Percentiles rank a stretch among this genome's conserved stretches.
phyloP scores from a whole-genome alignment of 2,797 vertebrate species.

The Myotis vivesi region DNA sequence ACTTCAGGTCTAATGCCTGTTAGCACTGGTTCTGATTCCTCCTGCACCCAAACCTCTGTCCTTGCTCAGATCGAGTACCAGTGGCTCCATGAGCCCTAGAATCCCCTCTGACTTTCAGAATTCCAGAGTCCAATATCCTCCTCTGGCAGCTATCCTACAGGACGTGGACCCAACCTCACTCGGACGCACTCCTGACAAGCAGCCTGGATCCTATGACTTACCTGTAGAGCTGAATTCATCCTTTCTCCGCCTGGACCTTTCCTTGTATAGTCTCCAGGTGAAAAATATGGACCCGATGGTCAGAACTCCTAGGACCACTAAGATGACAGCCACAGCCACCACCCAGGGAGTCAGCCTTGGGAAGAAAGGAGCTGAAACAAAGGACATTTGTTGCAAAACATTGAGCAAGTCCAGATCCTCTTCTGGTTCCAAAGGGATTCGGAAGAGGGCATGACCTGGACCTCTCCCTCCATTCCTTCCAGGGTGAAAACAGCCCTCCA shows the following conservation, averaged over 20 bases:
- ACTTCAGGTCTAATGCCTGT: neutral
- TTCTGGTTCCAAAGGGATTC: neutral
- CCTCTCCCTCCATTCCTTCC: neutral
- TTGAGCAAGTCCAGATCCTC: neutral
- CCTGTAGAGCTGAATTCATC: slow-evolving; percentile 50
- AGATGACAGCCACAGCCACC: slow-evolving; percentile 5
- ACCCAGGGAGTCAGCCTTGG: slow-evolving; percentile 59
- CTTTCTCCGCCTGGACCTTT: slow-evolving; percentile 43
- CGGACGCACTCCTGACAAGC: neutral
- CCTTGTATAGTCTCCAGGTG: slow-evolving; percentile 70
- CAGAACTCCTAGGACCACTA: slow-evolving; percentile 61
- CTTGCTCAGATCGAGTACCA: neutral
- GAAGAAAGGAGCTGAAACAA: slow-evolving; percentile 55
- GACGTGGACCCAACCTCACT: neutral
- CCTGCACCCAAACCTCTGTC: neutral
- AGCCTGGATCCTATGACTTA: neutral
- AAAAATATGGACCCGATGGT: slow-evolving; percentile 60
- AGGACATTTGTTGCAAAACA: neutral
- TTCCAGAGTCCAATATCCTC: neutral
- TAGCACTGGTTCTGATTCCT: neutral
- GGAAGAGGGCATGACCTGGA: neutral
- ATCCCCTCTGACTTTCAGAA: neutral
- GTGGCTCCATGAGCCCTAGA: neutral
- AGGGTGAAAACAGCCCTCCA: neutral
- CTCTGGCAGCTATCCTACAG: neutral